A percentile compares a stretch with the other conserved stretches of the same genome.
These are phyloP conservation scores for Paramormyrops kingsleyae DNA, from an alignment of 2,113 vertebrate genomes.

Conservation along the genomic window DNA sequence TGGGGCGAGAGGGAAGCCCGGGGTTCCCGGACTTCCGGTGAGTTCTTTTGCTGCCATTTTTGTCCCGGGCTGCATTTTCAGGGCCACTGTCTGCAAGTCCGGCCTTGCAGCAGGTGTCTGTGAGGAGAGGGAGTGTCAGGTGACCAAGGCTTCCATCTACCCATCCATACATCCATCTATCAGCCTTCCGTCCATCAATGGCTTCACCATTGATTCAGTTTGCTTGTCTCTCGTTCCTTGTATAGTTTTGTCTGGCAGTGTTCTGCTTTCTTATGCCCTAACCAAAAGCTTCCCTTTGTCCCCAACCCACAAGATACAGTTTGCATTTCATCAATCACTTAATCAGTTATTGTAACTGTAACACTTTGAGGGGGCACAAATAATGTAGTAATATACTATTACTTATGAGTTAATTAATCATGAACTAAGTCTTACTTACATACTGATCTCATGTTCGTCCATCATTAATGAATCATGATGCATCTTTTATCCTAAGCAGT, in stretches of 20 bases:
- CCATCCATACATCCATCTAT: not conserved
- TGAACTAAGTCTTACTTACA: not conserved
- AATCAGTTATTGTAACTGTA: not conserved
- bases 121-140: not conserved
- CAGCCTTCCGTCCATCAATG: not conserved
- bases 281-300: not conserved
- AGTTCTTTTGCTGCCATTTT: slow-evolving; percentile 30
- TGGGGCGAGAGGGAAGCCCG: slow-evolving; percentile 55
- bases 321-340: not conserved
- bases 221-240: not conserved
- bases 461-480: not conserved
- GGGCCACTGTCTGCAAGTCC: not conserved
- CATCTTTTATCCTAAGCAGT: not conserved
- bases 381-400: not conserved
- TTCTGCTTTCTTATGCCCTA: not conserved
- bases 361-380: not conserved
- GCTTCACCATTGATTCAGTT: not conserved
- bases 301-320: not conserved
- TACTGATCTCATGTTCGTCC: not conserved
- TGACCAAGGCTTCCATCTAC: not conserved
- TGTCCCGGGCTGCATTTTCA: not conserved
- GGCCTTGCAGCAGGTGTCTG: not conserved
- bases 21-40: slow-evolving; percentile 66
- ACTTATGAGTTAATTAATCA: not conserved
- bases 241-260: not conserved